Conservation (phyloP, 2,113 vertebrate species). For the Mohoua ochrocephala region DNA sequence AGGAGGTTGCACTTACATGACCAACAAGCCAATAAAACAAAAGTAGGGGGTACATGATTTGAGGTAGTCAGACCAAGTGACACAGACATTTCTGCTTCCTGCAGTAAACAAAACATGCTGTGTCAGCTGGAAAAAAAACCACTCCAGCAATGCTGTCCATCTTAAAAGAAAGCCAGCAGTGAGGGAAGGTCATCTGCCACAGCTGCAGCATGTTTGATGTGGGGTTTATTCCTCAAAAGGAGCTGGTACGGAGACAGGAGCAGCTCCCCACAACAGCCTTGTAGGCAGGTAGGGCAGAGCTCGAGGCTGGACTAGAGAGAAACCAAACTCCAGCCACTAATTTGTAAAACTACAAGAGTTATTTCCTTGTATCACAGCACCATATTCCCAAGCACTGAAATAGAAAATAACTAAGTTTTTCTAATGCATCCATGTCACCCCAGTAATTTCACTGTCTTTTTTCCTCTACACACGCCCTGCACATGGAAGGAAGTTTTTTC, state of each 20-base stretch:
- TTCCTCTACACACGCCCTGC: too few species aligned
- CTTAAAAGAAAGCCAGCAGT: not conserved
- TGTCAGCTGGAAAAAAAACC: not conserved
- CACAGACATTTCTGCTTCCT: constrained; percentile 9
- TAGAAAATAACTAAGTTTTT: not conserved
- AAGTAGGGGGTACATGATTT: not conserved
- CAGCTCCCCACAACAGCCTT: not conserved
- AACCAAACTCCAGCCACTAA: not conserved
- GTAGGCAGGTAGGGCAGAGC: not conserved
- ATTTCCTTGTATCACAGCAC: not conserved
- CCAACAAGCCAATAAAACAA: constrained; percentile 18
- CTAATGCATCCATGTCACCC: not conserved
- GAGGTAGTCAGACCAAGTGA: not conserved
- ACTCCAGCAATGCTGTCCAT: not conserved
- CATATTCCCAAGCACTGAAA: not conserved
- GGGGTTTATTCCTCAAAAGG: not conserved
- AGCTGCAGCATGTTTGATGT: not conserved
- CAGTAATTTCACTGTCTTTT: not conserved
- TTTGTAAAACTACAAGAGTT: not conserved
- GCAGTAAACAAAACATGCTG: constrained; percentile 16
- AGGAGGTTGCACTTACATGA: not conserved
- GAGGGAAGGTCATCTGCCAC: not conserved
- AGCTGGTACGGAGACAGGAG: accelerated
- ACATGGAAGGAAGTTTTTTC: not conserved
- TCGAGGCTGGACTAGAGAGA: not conserved